phyloP scores from a whole-genome alignment of 1,140 invertebrate species.

The Epicauta chinensis region DNA sequence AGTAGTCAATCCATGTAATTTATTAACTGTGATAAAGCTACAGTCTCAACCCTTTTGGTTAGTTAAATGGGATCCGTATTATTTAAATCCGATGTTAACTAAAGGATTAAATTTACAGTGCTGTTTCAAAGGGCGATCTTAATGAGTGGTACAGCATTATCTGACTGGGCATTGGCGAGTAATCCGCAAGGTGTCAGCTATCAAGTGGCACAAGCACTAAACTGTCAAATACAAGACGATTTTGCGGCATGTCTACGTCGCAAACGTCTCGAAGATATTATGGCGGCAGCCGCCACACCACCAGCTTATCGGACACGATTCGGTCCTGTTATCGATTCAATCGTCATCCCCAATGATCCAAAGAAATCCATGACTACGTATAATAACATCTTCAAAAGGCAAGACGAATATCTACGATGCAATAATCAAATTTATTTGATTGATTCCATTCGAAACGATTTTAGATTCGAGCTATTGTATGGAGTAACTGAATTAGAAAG shows the following conservation, averaged over 20 bases:
- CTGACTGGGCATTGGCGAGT: slow-evolving; percentile 80
- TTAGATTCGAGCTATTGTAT: slow-evolving; percentile 79
- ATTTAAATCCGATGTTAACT: neutral
- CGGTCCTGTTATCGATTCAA: slow-evolving; percentile 77
- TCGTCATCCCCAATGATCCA: slow-evolving; percentile 74
- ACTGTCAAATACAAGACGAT: slow-evolving; percentile 59
- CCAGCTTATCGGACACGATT: slow-evolving; percentile 64
- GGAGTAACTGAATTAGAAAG: slow-evolving; percentile 86
- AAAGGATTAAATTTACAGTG: slow-evolving; percentile 48
- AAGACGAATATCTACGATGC: slow-evolving; percentile 22
- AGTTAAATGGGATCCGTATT: neutral
- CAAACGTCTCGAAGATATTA: slow-evolving; percentile 60
- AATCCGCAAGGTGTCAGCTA: slow-evolving; percentile 72
- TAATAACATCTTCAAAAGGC: slow-evolving; percentile 66
- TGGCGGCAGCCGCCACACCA: slow-evolving; percentile 56
- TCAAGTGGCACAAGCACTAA: slow-evolving; percentile 72
- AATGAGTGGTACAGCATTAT: slow-evolving; percentile 89
- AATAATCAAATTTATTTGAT: neutral
- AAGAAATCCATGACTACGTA: slow-evolving; percentile 64
- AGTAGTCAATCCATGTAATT: too few relatives aligned
- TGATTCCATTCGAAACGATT: neutral
- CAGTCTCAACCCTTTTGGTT: too few relatives aligned
- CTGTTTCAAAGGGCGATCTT: slow-evolving; percentile 88
- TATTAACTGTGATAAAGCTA: too few relatives aligned
- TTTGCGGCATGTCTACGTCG: slow-evolving; percentile 58